A percentile compares a stretch with the other conserved stretches of the same genome.
Evolutionary conservation across 2,797 vertebrate genomes (phyloP).

Genomic region (Neostethus bicornis): DNA sequence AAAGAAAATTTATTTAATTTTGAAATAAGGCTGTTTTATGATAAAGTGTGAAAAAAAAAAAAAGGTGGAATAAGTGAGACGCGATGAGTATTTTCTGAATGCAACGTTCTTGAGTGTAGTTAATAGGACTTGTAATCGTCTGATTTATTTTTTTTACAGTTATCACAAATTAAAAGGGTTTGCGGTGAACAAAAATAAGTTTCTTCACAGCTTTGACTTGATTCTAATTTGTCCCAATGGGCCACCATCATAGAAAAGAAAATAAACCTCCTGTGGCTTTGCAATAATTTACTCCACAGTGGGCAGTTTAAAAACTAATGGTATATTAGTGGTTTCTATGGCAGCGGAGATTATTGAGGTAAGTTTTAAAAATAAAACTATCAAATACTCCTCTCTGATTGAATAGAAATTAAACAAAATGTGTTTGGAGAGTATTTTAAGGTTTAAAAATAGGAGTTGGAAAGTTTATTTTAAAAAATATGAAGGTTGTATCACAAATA

Average conservation of each 20-base stretch:
- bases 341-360: background rate
- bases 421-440: too few relatives aligned
- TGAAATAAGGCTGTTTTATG: too few relatives aligned
- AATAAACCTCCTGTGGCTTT: background rate
- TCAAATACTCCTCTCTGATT: too few relatives aligned
- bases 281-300: background rate
- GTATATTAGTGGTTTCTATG: background rate
- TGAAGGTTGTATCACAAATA: too few relatives aligned
- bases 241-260: background rate
- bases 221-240: slow-evolving; percentile 4
- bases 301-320: background rate
- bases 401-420: too few relatives aligned
- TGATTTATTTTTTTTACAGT: background rate
- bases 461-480: too few relatives aligned
- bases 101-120: too few relatives aligned
- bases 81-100: too few relatives aligned
- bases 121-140: background rate
- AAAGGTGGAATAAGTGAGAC: too few relatives aligned
- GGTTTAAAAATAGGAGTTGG: too few relatives aligned
- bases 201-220: background rate
- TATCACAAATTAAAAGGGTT: background rate
- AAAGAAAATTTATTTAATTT: too few relatives aligned
- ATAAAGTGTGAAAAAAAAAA: too few relatives aligned
- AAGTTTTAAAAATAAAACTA: background rate
- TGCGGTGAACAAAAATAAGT: background rate